Evolutionary conservation across 2,113 vertebrate species (phyloP), one percentile per base, ranked within the genome.

Genomic region (Delphinus delphis): DNA sequence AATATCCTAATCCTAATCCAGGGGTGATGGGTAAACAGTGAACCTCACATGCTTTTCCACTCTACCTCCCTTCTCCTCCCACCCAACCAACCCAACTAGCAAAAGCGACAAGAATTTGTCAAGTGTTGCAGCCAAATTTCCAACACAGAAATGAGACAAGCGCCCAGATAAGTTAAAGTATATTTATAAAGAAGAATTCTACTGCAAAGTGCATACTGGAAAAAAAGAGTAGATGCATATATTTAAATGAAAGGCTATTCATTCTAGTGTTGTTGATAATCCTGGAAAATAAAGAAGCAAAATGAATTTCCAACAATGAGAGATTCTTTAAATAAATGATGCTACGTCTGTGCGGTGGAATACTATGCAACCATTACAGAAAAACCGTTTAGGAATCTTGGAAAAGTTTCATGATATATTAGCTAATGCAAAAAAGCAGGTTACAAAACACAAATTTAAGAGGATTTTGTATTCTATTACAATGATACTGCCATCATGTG

Each of bases 391-490:
- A 53, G 18, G 33, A 67, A 33, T 82, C 58, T 77, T 82, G 31
- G 38, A n/a, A 90, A 87, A 26, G 3, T 70, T 90, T 68, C n/a
- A 70, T 63, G 28, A 44, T 36, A 5, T 44, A 80, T 63, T 73
- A 73, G n/a, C 58, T 90, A 97, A 87, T 74, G 11, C 50, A 44
- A 79, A 94, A 81, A 81, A 74, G 71, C 58, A 93, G 14, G 15
- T 83, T 88, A 65, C 36, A 68, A 80, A 97, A 38, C 53, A 79
- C 36, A 25, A 9, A 21, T 68, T 41, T 68, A 47, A 88, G 77
- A 65, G 70, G 26, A 28, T 71, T 71, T 20, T 31, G 17, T 67
- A 60, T 60, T 84, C 14, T 60, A 3, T 26, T 25, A 62, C 33
- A 17, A 58, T 33, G 21, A 90, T 82, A 44, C n/a, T 95, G 15